Evolutionary conservation across 2,888 invertebrate species (phyloP).

Genomic region (Drosophila melanocephala): DNA sequence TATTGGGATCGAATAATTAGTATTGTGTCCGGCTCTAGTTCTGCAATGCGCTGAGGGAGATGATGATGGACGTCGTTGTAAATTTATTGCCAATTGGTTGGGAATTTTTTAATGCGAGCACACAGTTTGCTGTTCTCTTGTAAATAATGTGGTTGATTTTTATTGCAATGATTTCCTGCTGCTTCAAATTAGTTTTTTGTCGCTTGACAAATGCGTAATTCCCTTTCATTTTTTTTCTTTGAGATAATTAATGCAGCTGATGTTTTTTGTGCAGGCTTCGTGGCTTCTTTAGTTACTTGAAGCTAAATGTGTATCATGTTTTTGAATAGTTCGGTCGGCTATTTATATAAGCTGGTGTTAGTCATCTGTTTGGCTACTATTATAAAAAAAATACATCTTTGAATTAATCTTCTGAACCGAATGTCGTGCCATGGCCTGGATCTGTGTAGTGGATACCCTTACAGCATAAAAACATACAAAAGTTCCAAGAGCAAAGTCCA

Average conservation of each 20-base stretch:
- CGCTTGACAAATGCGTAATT: background rate
- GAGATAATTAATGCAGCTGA: background rate
- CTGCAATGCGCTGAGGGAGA: background rate
- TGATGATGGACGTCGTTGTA: background rate
- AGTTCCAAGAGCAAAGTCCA: background rate
- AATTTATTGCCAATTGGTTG: background rate
- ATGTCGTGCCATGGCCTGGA: background rate
- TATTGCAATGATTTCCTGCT: background rate
- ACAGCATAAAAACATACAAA: background rate
- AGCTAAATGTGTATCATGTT: background rate
- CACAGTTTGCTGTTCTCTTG: background rate
- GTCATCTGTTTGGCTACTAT: background rate
- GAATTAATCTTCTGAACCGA: background rate
- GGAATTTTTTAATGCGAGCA: background rate
- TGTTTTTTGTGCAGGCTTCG: background rate
- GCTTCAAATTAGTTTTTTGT: slow-evolving; percentile 3
- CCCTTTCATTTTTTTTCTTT: background rate
- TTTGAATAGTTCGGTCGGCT: background rate
- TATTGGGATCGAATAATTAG: background rate
- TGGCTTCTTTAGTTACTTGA: background rate
- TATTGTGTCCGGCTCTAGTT: background rate
- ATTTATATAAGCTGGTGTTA: background rate
- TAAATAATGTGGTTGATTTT: background rate
- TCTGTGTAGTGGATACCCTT: background rate
- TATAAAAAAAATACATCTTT: background rate